These are phyloP conservation scores for Glaucidium brasilianum DNA, from an alignment of 2,113 vertebrate species.

Conservation along the genomic window DNA sequence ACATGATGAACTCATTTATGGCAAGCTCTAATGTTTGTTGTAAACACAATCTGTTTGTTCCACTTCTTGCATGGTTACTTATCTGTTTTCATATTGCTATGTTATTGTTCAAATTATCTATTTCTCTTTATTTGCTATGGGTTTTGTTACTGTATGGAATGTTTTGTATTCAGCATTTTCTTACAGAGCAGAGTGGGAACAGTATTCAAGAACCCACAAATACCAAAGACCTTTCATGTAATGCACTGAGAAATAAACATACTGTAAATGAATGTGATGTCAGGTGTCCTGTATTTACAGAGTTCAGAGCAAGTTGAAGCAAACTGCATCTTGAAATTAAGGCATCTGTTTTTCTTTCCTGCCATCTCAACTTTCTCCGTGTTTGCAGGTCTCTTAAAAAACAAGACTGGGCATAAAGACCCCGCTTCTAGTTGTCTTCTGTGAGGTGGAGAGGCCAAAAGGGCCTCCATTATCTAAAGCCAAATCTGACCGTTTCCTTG, in stretches of 20 bases:
- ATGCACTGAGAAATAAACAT: constrained; percentile 80
- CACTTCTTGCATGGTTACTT: constrained; percentile 61
- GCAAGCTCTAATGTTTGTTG: constrained; percentile 22
- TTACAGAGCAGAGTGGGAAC: constrained; percentile 62
- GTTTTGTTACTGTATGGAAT: constrained; percentile 70
- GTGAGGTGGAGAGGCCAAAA: neutral
- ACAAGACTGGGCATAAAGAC: neutral
- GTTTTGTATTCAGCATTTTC: constrained; percentile 69
- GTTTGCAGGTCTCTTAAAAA: neutral
- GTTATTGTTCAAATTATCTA: constrained; percentile 64
- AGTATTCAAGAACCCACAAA: constrained; percentile 68
- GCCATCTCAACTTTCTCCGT: neutral
- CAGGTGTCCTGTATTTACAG: neutral
- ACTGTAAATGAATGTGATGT: constrained; percentile 39
- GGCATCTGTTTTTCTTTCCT: neutral
- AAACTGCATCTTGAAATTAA: neutral
- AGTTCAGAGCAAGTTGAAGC: neutral
- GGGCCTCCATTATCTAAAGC: neutral
- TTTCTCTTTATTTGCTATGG: constrained; percentile 63
- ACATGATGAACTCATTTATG: neutral
- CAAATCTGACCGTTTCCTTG: neutral
- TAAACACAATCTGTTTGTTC: constrained; percentile 24
- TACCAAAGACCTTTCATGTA: constrained; percentile 74
- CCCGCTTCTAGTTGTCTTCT: neutral
- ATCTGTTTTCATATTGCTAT: constrained; percentile 59